Conservation (phyloP, 2,888 invertebrate species). For the Melieria picta region DNA sequence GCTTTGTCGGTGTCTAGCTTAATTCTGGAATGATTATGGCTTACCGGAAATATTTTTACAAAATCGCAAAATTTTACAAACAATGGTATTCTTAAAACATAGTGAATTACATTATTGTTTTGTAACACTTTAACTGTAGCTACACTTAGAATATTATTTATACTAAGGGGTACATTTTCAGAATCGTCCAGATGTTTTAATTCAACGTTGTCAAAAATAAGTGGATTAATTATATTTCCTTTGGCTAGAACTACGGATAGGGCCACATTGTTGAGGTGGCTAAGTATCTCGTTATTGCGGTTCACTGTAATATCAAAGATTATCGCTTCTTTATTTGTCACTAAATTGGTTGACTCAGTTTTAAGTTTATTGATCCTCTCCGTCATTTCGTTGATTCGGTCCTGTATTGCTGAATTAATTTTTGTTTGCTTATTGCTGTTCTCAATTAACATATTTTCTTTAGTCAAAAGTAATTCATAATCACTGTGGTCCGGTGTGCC, state of each 20-base stretch:
- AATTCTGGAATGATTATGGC: neutral
- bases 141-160: neutral
- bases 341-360: too few relatives aligned
- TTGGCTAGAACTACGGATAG: neutral
- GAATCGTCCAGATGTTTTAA: neutral
- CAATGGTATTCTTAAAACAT: neutral
- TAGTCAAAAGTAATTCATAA: too few relatives aligned
- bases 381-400: too few relatives aligned
- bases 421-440: too few relatives aligned
- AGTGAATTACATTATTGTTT: neutral
- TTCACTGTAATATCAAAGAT: neutral
- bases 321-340: too few relatives aligned
- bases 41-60: neutral
- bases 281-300: neutral
- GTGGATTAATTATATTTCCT: neutral
- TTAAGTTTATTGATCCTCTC: too few relatives aligned
- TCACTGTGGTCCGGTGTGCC: too few relatives aligned
- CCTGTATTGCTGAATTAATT: too few relatives aligned
- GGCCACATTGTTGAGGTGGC: conserved; percentile 1
- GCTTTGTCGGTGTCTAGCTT: neutral
- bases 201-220: neutral
- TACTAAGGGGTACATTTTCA: neutral
- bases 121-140: neutral
- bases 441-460: too few relatives aligned
- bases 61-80: neutral